Percentiles rank a stretch among this genome's conserved stretches.
phyloP scores from a whole-genome alignment of 35 echinoderm and acorn worm species.

The Acanthaster planci region DNA sequence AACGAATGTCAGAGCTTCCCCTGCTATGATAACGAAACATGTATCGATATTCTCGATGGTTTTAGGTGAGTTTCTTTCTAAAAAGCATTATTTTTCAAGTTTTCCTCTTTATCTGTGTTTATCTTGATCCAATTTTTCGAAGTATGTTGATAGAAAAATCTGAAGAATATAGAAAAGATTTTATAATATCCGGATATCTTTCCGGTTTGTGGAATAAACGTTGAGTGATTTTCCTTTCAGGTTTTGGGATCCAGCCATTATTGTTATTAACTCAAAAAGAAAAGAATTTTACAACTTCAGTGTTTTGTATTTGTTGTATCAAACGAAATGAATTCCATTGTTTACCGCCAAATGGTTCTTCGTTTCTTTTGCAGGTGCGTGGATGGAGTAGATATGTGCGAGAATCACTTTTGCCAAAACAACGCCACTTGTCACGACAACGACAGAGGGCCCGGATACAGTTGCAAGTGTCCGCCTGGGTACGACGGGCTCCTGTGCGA shows the following conservation, averaged over 20 bases:
- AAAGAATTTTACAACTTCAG: not conserved
- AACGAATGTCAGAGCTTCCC: constrained; percentile 66
- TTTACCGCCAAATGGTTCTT: not conserved
- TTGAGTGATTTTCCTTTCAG: not conserved
- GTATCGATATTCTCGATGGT: constrained; percentile 50
- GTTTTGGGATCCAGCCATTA: not conserved
- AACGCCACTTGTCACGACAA: not conserved
- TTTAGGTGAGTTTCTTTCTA: constrained; percentile 17
- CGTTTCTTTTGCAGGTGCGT: not conserved
- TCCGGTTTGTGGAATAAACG: not conserved
- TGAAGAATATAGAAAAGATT: too few species aligned
- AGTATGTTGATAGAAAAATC: too few species aligned
- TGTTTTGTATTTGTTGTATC: not conserved
- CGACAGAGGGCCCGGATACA: not conserved
- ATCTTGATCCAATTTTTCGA: too few species aligned
- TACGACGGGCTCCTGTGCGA: constrained; percentile 21
- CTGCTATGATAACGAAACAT: constrained; percentile 45
- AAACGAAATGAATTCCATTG: not conserved
- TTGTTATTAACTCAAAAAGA: not conserved
- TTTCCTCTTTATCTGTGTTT: too few species aligned
- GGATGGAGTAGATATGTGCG: not conserved
- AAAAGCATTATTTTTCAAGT: too few species aligned
- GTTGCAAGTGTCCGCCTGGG: not conserved
- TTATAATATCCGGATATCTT: not conserved
- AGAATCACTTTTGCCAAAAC: not conserved